phyloP scores from a whole-genome alignment of 2,113 vertebrate genomes.

The Felis catus region F.catus_Fca126_mat1.0 CM031414.1:113117001-113117500 shows the following conservation, averaged over 20 bases:
- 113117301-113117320: background rate
- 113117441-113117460: slow-evolving; percentile 14
- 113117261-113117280: background rate
- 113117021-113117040: background rate
- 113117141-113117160: background rate
- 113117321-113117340: background rate
- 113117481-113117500: slow-evolving; percentile 32
- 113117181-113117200: background rate
- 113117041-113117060: background rate
- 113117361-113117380: background rate
- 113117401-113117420: background rate
- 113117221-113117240: slow-evolving; percentile 4
- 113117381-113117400: slow-evolving; percentile 58
- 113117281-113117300: background rate
- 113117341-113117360: background rate
- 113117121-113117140: background rate
- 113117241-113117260: background rate
- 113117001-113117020: background rate
- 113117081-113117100: background rate
- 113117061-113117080: too few species aligned
- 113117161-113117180: background rate
- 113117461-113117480: background rate
- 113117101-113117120: background rate
- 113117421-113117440: background rate
- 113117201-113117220: background rate